Evolutionary conservation across 2,113 vertebrate genomes (phyloP).

Genomic region (Montifringilla adamsi): DNA sequence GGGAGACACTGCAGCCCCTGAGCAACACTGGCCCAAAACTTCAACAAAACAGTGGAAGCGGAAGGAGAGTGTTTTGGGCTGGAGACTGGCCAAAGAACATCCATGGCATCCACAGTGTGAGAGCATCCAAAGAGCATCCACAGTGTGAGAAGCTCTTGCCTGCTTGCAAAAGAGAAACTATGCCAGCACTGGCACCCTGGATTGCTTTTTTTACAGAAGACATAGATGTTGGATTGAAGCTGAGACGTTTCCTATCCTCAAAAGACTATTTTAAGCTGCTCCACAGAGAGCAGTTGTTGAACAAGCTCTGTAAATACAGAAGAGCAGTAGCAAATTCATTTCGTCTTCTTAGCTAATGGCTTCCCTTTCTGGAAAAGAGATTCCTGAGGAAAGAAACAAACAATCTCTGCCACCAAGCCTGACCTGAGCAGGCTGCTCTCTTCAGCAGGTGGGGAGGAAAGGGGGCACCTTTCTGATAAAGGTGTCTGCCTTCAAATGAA

Average conservation of each 20-base stretch:
- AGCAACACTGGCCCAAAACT: no score
- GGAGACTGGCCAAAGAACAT: background rate
- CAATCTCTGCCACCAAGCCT: background rate
- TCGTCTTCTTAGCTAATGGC: background rate
- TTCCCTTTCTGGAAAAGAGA: background rate
- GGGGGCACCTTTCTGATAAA: background rate
- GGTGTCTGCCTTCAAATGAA: background rate
- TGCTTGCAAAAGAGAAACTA: background rate
- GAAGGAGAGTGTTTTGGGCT: background rate
- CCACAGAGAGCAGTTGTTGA: slow-evolving; percentile 7
- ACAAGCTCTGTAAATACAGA: background rate
- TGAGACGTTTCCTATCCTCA: background rate
- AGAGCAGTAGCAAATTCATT: background rate
- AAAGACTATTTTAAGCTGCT: slow-evolving; percentile 12
- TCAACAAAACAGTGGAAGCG: background rate
- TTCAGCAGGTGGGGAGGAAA: background rate
- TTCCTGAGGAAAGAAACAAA: background rate
- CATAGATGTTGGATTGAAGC: background rate
- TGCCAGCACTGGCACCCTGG: background rate
- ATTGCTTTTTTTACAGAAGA: background rate
- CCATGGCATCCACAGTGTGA: background rate
- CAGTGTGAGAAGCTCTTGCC: background rate
- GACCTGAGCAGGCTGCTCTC: background rate
- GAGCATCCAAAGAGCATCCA: background rate
- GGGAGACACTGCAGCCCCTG: background rate